Base-by-base conservation (phyloP, 1,140 invertebrate species). In the Danaus melanippus region DNA sequence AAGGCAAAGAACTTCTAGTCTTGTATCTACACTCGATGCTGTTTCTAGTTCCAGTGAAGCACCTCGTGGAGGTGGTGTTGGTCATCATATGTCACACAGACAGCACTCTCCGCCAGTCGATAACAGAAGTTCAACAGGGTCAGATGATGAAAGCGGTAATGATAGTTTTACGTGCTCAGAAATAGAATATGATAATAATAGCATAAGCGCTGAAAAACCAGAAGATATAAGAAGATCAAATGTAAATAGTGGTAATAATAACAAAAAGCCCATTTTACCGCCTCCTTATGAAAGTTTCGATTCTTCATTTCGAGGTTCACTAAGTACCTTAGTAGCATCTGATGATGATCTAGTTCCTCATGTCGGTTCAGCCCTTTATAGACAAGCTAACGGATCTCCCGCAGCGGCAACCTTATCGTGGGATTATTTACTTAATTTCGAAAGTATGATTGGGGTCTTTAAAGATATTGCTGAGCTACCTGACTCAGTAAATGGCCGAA, bases 141-240 rank as follows among this genome's bases (percentile, higher is more conserved):
- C 95, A 1, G 96, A 96, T 7, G 96, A 98, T 72, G 96, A 98
- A 78, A 97, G 95, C 76, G 96, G 95, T 4, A 97, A 98, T 85
- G 97, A 99, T 74, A 98, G 96, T 60, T 99, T 98, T 87, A 98
- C 97, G 0, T 98, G 97, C 84, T 98, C 97, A 0, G 97, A 99
- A 88, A 98, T 98, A 75, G 97, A 99, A 80, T 98, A 97, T 78
- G 97, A 98, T 69, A 95, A 96, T 70, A 93, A 94, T 60, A 95
- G 93, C 62, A 86, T 95, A 12, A 92, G 90, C 11, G 93, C 92
- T 8, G 93, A 96, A 73, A 95, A 96, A 82, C 89, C 92, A 32
- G 90, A 92, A 61, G 89, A 92, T 47, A 88, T 91, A 50, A 83
- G 91, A 67, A 82, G 90, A 59, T 89, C 83, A 50, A 91, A 91